These are phyloP conservation scores for Takifugu rubripes DNA, from an alignment of 2,797 vertebrate species.

Conservation along the genomic window DNA sequence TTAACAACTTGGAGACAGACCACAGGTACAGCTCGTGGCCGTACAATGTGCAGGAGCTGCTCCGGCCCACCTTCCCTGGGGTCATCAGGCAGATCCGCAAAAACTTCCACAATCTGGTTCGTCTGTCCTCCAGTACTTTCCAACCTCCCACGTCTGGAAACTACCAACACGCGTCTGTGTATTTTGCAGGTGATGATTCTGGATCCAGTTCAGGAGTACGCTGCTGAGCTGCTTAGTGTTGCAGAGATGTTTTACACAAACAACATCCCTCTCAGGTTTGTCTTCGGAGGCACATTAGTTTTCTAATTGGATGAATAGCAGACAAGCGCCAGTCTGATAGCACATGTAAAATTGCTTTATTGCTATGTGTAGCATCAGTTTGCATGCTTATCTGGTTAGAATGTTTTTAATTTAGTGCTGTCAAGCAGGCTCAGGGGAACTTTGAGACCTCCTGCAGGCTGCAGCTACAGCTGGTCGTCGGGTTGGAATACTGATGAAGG, in stretches of 20 bases:
- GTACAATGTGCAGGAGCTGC: constrained; percentile 89
- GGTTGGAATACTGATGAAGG: constrained; percentile 53
- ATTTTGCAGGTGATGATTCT: constrained; percentile 86
- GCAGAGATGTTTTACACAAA: constrained; percentile 98
- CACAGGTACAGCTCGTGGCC: constrained; percentile 91
- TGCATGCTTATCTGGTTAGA: constrained; percentile 16
- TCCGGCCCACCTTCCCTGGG: constrained; percentile 94
- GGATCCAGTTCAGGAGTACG: constrained; percentile 85
- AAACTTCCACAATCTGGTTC: constrained; percentile 96
- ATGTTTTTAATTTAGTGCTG: constrained; percentile 39
- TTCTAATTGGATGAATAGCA: too few relatives aligned
- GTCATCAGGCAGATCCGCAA: constrained; percentile 97
- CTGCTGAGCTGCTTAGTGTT: constrained; percentile 85
- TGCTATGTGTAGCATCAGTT: background rate
- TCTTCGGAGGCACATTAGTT: constrained; percentile 6
- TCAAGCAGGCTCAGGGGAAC: constrained; percentile 29
- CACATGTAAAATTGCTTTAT: too few relatives aligned
- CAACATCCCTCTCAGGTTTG: constrained; percentile 94
- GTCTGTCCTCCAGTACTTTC: constrained; percentile 19
- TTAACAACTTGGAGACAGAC: constrained; percentile 94
- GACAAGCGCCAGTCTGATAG: too few relatives aligned
- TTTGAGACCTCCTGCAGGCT: constrained; percentile 35
- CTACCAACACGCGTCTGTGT: constrained; percentile 12
- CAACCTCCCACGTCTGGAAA: background rate
- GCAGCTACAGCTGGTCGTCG: constrained; percentile 28